A percentile compares a stretch with the other conserved stretches of the same genome.
phyloP scores from a whole-genome alignment of 2,797 vertebrate genomes.

The Leontopithecus rosalia region DNA sequence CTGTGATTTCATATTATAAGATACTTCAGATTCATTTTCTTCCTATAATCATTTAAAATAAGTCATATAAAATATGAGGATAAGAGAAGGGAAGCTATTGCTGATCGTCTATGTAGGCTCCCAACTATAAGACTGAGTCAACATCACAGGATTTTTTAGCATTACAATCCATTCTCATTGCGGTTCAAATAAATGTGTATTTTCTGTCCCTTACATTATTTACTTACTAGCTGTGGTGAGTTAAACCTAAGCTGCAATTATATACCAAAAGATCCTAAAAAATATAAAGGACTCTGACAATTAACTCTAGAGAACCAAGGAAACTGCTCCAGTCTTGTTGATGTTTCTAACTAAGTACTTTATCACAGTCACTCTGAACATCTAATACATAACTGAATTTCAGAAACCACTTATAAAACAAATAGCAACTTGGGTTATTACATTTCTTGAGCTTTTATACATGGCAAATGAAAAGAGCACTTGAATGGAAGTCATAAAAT shows the following conservation, averaged over 20 bases:
- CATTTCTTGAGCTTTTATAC: not conserved
- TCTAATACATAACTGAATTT: not conserved
- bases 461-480: not conserved
- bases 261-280: not conserved
- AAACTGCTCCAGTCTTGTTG: not conserved
- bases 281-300: not conserved
- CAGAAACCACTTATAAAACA: not conserved
- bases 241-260: not conserved
- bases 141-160: not conserved
- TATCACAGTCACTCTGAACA: not conserved
- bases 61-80: not conserved
- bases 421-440: not conserved
- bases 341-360: not conserved
- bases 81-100: not conserved
- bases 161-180: not conserved
- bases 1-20: slow-evolving; percentile 39
- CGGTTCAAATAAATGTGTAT: not conserved
- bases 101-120: not conserved
- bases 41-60: not conserved
- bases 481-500: not conserved
- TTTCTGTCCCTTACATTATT: not conserved
- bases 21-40: slow-evolving; percentile 2
- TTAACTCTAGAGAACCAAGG: not conserved
- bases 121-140: not conserved
- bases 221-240: not conserved